Evolutionary conservation across 2,113 vertebrate genomes (phyloP).

Genomic region (Ginglymostoma cirratum): DNA sequence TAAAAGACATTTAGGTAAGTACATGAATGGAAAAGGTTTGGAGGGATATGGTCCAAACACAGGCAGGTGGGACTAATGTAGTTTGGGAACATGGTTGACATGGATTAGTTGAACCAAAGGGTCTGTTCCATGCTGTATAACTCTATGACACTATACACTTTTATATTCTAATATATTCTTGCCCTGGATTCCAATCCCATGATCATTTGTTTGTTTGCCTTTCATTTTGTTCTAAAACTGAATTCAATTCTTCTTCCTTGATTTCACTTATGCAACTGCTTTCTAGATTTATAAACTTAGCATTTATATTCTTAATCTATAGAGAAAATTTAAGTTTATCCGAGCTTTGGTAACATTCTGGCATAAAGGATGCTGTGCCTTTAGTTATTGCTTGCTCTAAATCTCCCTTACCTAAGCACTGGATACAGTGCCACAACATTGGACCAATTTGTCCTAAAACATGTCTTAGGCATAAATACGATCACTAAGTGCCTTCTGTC

Average conservation of each 20-base stretch:
- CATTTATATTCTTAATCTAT: background rate
- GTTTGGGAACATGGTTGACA: too few species aligned
- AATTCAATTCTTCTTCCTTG: background rate
- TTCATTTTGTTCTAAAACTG: background rate
- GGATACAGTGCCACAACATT: background rate
- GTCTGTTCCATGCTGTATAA: too few species aligned
- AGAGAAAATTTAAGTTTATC: background rate
- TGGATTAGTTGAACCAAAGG: too few species aligned
- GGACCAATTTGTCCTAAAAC: background rate
- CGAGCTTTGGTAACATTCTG: background rate
- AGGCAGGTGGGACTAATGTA: too few species aligned
- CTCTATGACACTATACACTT: too few species aligned
- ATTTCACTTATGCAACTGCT: background rate
- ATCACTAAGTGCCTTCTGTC: background rate
- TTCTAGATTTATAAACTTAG: background rate
- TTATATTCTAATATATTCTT: background rate
- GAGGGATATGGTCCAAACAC: too few species aligned
- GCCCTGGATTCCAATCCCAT: background rate
- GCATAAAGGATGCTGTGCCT: background rate
- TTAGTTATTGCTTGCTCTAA: background rate
- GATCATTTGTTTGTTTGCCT: background rate
- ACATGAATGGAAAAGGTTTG: too few species aligned
- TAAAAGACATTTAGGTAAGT: too few species aligned
- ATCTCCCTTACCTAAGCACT: background rate
- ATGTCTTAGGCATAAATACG: background rate